phyloP scores from a whole-genome alignment of 2,797 vertebrate species.

The Pangasius djambal region DNA sequence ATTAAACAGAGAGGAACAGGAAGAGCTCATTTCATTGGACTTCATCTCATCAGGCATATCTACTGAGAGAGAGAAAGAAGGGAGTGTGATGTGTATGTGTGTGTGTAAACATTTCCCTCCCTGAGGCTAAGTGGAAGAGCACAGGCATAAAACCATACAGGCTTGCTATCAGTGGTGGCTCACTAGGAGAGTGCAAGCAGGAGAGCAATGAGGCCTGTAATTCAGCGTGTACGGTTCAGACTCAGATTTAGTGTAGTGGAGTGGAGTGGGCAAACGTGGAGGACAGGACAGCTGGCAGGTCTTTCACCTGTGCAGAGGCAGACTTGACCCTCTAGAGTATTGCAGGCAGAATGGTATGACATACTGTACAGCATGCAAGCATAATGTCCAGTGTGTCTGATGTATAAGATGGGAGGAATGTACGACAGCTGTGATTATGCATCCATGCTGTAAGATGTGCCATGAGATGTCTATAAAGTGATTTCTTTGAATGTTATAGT shows the following conservation, averaged over 20 bases:
- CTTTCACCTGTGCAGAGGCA: constrained; percentile 37
- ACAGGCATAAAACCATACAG: constrained; percentile 38
- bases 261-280: constrained; percentile 22
- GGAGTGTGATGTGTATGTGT: not conserved
- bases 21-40: not conserved
- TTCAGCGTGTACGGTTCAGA: constrained; percentile 59
- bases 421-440: not conserved
- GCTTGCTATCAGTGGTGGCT: constrained; percentile 27
- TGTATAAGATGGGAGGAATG: constrained; percentile 31
- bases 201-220: constrained; percentile 58
- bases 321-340: not conserved
- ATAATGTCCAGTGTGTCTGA: not conserved
- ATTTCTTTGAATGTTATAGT: not conserved
- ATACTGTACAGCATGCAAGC: not conserved
- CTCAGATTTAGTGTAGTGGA: constrained; percentile 15
- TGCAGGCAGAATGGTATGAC: constrained; percentile 3
- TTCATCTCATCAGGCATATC: constrained; percentile 2
- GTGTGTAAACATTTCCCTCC: constrained; percentile 46
- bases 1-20: constrained; percentile 5
- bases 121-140: constrained; percentile 66
- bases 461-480: not conserved
- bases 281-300: constrained; percentile 33
- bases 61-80: constrained; percentile 2
- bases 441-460: not conserved
- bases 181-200: constrained; percentile 18